These are phyloP conservation scores for Lysandra bellargus DNA, from an alignment of 2,888 invertebrate species.

Conservation along the genomic window DNA sequence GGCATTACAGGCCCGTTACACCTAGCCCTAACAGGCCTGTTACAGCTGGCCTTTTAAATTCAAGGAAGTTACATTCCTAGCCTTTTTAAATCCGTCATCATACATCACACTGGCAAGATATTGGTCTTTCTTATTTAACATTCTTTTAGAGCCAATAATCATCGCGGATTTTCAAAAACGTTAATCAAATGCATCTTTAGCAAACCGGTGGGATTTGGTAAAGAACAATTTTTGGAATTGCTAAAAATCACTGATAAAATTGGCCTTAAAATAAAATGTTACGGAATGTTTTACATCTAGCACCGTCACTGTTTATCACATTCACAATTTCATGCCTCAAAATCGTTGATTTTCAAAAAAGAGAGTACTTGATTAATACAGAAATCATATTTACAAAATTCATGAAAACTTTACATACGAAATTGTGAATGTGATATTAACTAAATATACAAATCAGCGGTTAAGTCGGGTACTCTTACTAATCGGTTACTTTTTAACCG, in stretches of 20 bases:
- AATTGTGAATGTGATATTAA: constrained; percentile 25
- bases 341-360: background rate
- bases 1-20: background rate
- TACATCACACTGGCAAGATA: constrained; percentile 18
- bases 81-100: background rate
- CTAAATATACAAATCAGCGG: constrained; percentile 6
- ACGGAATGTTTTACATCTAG: constrained; percentile 51
- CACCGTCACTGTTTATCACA: constrained; percentile 55
- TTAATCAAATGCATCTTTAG: background rate
- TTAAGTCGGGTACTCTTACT: background rate
- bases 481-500: constrained; percentile 10
- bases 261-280: constrained; percentile 31
- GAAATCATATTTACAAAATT: background rate
- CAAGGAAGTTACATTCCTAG: constrained; percentile 13
- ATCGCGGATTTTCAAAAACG: background rate
- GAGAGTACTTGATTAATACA: constrained; percentile 15
- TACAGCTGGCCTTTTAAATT: background rate
- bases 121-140: constrained; percentile 12
- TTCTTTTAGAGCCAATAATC: constrained; percentile 8
- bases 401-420: background rate
- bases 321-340: constrained; percentile 18
- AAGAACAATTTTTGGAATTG: constrained; percentile 7
- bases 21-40: background rate
- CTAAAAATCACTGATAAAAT: constrained; percentile 15
- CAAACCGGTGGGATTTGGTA: constrained; percentile 10